phyloP scores from a whole-genome alignment of 2,113 vertebrate species.

The Tenrec ecaudatus region DNA sequence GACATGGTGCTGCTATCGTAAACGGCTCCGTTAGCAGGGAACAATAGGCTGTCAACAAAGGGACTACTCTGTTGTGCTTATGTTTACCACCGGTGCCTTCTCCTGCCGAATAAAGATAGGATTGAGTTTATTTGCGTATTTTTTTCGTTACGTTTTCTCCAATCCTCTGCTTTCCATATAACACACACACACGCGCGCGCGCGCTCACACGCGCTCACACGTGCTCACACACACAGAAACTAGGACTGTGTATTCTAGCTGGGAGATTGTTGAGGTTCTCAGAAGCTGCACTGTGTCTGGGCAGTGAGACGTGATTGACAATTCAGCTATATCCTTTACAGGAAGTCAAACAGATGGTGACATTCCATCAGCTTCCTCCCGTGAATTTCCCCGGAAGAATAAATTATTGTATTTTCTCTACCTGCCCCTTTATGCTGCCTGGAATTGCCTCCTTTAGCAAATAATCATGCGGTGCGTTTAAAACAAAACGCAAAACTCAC shows the following conservation, averaged over 20 bases:
- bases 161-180: conserved; percentile 37
- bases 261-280: conserved; percentile 42
- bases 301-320: conserved; percentile 9
- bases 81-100: conserved; percentile 50
- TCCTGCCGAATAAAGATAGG: conserved; percentile 43
- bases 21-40: conserved; percentile 57
- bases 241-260: background rate
- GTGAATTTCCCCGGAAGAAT: background rate
- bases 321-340: background rate
- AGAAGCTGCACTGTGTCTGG: background rate
- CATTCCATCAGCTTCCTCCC: background rate
- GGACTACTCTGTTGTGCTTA: conserved; percentile 34
- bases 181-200: background rate
- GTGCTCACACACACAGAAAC: conserved; percentile 19
- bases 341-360: background rate
- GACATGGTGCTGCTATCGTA: conserved; percentile 53
- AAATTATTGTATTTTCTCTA: conserved; percentile 15
- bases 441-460: conserved; percentile 45
- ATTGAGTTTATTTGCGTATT: conserved; percentile 55
- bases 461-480: background rate
- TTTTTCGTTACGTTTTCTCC: background rate
- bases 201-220: background rate
- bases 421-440: background rate
- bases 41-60: conserved; percentile 34
- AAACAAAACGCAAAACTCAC: background rate